Evolutionary conservation across 2,113 vertebrate genomes (phyloP), one percentile per base, ranked within the genome.

Genomic region (Otis tarda): DNA sequence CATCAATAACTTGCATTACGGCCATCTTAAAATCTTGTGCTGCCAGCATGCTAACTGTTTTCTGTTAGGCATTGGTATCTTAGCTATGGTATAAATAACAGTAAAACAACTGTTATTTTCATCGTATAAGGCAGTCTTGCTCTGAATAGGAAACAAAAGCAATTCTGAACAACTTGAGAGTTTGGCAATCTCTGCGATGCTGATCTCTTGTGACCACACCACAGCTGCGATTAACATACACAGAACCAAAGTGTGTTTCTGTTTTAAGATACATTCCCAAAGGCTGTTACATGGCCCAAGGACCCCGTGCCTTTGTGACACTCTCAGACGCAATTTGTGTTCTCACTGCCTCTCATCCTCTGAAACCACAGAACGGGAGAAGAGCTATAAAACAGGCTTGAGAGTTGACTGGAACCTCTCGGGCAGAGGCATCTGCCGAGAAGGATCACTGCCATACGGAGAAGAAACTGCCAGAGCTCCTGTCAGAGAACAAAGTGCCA

Each of bases 91-190:
- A 52, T 52, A 80, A 93, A 88, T 27, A 80, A 21, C 30, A 69
- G 37, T 24, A 65, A 33, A 92, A 74, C 14, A 71, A 69, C 43
- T 71, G 39, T 70, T 57, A 49, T 60, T 64, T 37, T 87, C 41
- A 53, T 25, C 6, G 20, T 55, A 45, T 67, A 55, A 94, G 35
- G 43, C 52, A 63, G 14, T 20, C 31, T 35, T 53, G 9, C 10
- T 83, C 59, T 70, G 56, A 89, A 78, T 4, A 56, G 37, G 47
- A 83, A 94, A 77, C 6, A 49, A 76, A 90, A 97, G 28, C 13
- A 95, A 63, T 69, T 88, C 47, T 37, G 37, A 70, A 30, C 55
- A 77, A 76, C 18, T 9, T 41, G 33, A 31, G 59, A 43, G 28
- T 37, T 55, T 56, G 35, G 6, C 15, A 10, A 69, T 67, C 41